These are phyloP conservation scores for Chitala chitala DNA, from an alignment of 2,113 vertebrate species.

Conservation along the genomic window DNA sequence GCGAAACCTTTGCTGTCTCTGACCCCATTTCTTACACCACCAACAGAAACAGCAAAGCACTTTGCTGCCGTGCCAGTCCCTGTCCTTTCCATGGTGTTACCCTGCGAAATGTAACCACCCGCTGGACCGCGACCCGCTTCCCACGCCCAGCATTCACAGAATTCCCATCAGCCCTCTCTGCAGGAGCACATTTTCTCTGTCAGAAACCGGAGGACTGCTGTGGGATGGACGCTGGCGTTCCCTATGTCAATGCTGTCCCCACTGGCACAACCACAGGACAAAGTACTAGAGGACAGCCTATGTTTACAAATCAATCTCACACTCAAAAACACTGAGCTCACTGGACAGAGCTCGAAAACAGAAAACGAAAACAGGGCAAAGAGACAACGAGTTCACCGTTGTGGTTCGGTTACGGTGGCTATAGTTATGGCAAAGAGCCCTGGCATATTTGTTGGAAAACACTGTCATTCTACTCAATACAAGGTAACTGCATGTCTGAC, in stretches of 20 bases:
- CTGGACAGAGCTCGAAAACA: too few relatives aligned
- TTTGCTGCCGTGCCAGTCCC: neutral
- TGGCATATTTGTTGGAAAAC: conserved; percentile 11
- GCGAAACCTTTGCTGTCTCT: neutral
- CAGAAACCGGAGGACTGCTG: neutral
- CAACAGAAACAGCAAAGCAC: neutral
- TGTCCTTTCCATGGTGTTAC: neutral
- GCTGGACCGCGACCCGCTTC: too few relatives aligned
- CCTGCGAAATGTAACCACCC: neutral
- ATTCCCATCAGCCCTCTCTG: neutral
- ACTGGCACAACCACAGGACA: neutral
- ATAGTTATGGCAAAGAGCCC: neutral
- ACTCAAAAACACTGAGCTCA: too few relatives aligned
- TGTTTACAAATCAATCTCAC: too few relatives aligned
- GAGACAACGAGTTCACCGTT: neutral
- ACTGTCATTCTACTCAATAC: neutral
- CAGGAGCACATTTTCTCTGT: too few relatives aligned
- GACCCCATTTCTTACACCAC: neutral
- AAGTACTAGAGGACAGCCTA: too few relatives aligned
- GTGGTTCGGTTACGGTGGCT: neutral
- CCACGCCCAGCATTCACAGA: too few relatives aligned
- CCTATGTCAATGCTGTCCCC: neutral
- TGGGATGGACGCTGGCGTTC: neutral
- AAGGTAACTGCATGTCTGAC: neutral
- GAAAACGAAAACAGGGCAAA: neutral